Base-by-base conservation (phyloP, 2,113 vertebrate species). In the Sciurus niger region DNA sequence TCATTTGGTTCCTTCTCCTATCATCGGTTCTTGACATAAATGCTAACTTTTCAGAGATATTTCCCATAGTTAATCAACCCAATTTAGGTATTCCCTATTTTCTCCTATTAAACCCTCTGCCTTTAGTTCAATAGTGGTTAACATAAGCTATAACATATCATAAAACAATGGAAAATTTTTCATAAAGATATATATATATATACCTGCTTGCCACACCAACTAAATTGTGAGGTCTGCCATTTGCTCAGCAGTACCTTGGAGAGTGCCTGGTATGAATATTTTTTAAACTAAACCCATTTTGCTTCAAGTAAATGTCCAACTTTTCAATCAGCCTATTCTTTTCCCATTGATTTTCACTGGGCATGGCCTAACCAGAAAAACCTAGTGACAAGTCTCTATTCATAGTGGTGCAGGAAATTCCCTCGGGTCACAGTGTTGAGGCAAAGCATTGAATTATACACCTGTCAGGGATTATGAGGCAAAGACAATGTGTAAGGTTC, bases 391-490 rank as follows among this genome's bases (percentile, higher is more conserved):
- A 7, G 0, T 72, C 2, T 83, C 48, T 85, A n/a, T 43, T 20
- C 30, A 40, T 22, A n/a, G 77, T 7, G 1, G 0, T 48, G 58
- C 5, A 14, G 17, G 16, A 83, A 67, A 20, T 58, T 55, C 25
- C 28, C 58, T 28, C 4, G 37, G 17, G 32, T 1, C 48, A 34
- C 4, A 13, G 6, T 40, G 34, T 37, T 2, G 17, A 40, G n/a
- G 11, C 20, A 55, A 90, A 37, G 12, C 22, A 4, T 18, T 43
- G 46, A 55, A 32, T 22, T 17, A 20, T 6, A 53, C 1, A 43
- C 6, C 5, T 17, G 16, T 34, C 28, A 28, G 48, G 8, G 8
- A 0, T 1, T 4, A 0, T 67, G 34, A 34, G 20, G 6, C 6
- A 37, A 87, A 11, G 48, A 46, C 37, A 63, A 0, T 17, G 16